Conservation (phyloP, 2,797 vertebrate species). For the Antrozous pallidus region DNA sequence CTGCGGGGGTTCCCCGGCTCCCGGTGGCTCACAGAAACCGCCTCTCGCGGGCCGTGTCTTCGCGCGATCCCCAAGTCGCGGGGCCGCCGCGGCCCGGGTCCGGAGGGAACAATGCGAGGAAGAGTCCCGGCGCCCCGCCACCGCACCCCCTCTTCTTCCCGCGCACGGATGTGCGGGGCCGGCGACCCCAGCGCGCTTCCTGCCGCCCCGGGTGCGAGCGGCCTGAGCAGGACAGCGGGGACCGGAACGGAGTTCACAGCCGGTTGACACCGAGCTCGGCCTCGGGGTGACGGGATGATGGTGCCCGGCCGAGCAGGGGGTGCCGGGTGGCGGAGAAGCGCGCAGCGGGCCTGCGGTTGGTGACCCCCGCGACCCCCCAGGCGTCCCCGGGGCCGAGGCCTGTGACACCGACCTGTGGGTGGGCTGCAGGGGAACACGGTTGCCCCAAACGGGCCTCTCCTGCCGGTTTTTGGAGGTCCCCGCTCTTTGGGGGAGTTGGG, state of each 20-base stretch:
- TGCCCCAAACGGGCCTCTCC: background rate
- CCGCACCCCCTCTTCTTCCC: conserved; percentile 28
- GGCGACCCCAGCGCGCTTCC: conserved; percentile 62
- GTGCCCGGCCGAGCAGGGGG: too few relatives aligned
- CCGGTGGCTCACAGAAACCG: background rate
- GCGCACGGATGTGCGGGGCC: conserved; percentile 54
- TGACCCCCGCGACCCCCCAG: too few relatives aligned
- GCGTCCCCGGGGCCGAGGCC: background rate
- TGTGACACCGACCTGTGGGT: too few relatives aligned
- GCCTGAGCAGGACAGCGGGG: too few relatives aligned
- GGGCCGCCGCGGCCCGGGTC: background rate
- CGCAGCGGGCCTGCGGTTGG: background rate
- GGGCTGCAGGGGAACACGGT: background rate
- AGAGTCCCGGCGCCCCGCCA: conserved; percentile 56
- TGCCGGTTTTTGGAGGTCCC: background rate
- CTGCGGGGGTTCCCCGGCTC: too few relatives aligned
- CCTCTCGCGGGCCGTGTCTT: background rate
- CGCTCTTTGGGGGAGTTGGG: background rate
- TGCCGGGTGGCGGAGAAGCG: background rate
- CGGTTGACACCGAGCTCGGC: background rate
- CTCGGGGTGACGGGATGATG: too few relatives aligned
- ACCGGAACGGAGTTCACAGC: conserved; percentile 38
- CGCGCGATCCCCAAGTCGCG: background rate
- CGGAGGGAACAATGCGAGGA: conserved; percentile 63
- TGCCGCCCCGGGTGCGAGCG: conserved; percentile 15